Evolutionary conservation across 1,140 invertebrate species (phyloP), one percentile per base, ranked within the genome.

Genomic region (Myzus persicae): DNA sequence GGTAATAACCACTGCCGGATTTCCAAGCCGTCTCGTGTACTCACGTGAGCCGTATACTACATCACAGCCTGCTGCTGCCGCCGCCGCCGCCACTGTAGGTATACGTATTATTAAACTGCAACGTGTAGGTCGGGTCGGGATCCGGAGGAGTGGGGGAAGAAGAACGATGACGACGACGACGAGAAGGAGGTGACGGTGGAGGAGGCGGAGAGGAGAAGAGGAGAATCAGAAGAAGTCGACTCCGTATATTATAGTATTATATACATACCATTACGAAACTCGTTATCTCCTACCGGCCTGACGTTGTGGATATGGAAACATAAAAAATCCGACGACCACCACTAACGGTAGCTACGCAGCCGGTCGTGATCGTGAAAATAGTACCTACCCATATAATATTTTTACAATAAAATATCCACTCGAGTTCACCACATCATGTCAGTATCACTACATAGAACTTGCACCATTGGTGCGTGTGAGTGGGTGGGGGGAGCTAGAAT

Each of bases 281-380:
- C 46, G 87, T 89, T 89, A 89, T 89, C 87, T 89, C 46, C 87
- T 51, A 51, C 87, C 87, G 87, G 20, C 31, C n/a, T n/a, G 46
- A 7, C 85, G 20, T 38, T 20, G 7, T 20, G 46, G 18, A 20
- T 36, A 51, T 1, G 11, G 11, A 38, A 89, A 51, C n/a, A 38
- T 51, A 89, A 51, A 89, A 38, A 82, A 82, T 38, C 81, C 20
- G 36, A 40, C n/a, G n/a, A 82, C 22, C 38, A 22, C 87, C n/a
- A 48, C 22, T 31, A 46, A 89, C 87, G n/a, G 87, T 89, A 89
- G 87, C 85, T 22, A 2, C 8, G 7, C 81, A 5, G 44, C 87
- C 87, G 85, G 44, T 9, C 46, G 46, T 24, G 87, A 20, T 48
- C 31, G 59, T 88, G n/a, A 48, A 88, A 51, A 51, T 38, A 40